Evolutionary conservation across 2,113 vertebrate genomes (phyloP).

Genomic region (Rhinolophus ferrumequinum): DNA sequence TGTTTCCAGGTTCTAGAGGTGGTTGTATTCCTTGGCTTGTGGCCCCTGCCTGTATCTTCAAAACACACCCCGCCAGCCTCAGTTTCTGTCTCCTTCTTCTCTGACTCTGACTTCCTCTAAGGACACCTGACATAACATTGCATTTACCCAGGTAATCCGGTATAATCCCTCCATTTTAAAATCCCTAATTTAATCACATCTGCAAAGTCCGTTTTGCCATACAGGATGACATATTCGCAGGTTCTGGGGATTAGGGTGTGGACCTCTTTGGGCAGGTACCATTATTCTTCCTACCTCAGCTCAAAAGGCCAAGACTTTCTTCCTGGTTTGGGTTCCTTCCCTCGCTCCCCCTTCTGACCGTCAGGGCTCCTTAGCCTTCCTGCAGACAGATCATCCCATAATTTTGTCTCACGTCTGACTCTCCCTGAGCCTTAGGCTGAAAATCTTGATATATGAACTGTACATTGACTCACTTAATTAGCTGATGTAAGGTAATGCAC

Average conservation of each 20-base stretch:
- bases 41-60: background rate
- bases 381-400: background rate
- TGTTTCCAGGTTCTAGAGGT: background rate
- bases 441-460: background rate
- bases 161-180: too few relatives aligned
- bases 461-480: background rate
- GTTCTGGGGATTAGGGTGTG: background rate
- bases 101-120: background rate
- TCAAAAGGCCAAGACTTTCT: background rate
- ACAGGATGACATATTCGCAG: background rate
- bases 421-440: background rate
- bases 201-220: background rate
- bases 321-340: background rate
- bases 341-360: background rate
- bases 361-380: background rate
- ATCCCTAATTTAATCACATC: background rate
- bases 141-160: too few relatives aligned
- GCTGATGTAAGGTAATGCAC: background rate
- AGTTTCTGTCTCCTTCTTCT: background rate
- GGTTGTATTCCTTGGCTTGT: background rate
- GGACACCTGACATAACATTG: background rate
- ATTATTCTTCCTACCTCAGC: background rate
- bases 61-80: rapidly evolving
- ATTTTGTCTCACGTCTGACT: background rate
- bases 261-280: background rate